These are phyloP conservation scores for Cataglyphis albicans DNA, from an alignment of 2,888 invertebrate species.

Conservation along the genomic window DNA sequence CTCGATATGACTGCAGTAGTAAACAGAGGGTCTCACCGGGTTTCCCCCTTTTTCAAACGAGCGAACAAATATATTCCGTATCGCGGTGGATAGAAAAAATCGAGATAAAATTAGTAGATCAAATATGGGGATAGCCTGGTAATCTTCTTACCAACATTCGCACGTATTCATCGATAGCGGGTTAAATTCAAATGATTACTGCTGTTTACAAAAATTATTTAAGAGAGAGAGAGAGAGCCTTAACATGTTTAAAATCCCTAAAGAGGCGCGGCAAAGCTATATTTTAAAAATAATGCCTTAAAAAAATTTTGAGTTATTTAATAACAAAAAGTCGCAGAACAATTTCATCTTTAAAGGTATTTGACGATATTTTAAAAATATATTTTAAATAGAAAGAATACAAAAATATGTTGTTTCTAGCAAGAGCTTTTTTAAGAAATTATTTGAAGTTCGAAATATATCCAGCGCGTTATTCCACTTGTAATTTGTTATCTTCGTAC, in stretches of 20 bases:
- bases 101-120: constrained; percentile 34
- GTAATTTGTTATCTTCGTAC: background rate
- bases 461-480: background rate
- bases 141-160: constrained; percentile 33
- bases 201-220: constrained; percentile 22
- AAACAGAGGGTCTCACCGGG: constrained; percentile 40
- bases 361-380: background rate
- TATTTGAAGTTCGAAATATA: background rate
- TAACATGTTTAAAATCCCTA: constrained; percentile 5
- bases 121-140: constrained; percentile 30
- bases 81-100: constrained; percentile 18
- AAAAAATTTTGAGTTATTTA: background rate
- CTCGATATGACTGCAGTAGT: constrained; percentile 33
- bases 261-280: background rate
- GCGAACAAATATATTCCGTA: constrained; percentile 52
- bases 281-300: background rate
- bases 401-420: background rate
- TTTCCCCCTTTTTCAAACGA: constrained; percentile 21
- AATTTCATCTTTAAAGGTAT: background rate
- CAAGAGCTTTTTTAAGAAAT: background rate
- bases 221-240: background rate
- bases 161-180: constrained; percentile 9
- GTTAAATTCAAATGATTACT: constrained; percentile 1
- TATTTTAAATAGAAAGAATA: background rate
- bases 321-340: background rate